These are phyloP conservation scores for Chaenocephalus aceratus DNA, from an alignment of 2,113 vertebrate species.

Conservation along the genomic window DNA sequence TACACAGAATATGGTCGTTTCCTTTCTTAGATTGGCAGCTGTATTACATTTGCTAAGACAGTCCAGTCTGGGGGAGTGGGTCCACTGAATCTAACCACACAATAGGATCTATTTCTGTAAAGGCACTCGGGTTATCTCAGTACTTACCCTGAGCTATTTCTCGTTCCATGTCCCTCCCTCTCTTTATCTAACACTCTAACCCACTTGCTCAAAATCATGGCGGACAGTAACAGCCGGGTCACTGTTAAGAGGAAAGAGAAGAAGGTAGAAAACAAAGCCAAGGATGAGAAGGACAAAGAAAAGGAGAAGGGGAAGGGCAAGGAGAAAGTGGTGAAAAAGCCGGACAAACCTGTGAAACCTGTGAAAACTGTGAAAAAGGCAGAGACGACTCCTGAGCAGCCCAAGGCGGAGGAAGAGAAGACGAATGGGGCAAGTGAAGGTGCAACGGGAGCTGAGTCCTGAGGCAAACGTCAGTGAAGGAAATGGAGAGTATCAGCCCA, in stretches of 20 bases:
- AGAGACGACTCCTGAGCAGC: constrained; percentile 44
- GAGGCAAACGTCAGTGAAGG: constrained; percentile 55
- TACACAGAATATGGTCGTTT: neutral
- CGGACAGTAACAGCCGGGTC: constrained; percentile 69
- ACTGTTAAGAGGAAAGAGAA: constrained; percentile 75
- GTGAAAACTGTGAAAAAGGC: constrained; percentile 53
- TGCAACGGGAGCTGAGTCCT: constrained; percentile 45
- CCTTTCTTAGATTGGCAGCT: constrained; percentile 10
- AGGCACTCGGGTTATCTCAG: constrained; percentile 67
- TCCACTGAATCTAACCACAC: constrained; percentile 62
- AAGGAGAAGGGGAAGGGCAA: constrained; percentile 54
- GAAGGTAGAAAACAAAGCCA: constrained; percentile 73
- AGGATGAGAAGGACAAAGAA: constrained; percentile 66
- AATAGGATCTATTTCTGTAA: constrained; percentile 81
- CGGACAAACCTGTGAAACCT: constrained; percentile 36
- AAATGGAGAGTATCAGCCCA: constrained; percentile 81
- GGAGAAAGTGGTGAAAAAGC: constrained; percentile 63
- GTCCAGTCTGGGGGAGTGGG: constrained; percentile 38
- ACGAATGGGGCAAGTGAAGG: constrained; percentile 50
- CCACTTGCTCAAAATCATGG: constrained; percentile 70
- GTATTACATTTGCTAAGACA: neutral
- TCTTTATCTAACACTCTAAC: constrained; percentile 49
- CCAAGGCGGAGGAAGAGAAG: constrained; percentile 41
- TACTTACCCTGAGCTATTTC: constrained; percentile 46
- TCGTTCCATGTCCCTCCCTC: constrained; percentile 18